Percentiles rank a stretch among this genome's conserved stretches.
These are phyloP conservation scores for Cebus imitator DNA, from an alignment of 2,113 vertebrate genomes.

Conservation along the genomic window DNA sequence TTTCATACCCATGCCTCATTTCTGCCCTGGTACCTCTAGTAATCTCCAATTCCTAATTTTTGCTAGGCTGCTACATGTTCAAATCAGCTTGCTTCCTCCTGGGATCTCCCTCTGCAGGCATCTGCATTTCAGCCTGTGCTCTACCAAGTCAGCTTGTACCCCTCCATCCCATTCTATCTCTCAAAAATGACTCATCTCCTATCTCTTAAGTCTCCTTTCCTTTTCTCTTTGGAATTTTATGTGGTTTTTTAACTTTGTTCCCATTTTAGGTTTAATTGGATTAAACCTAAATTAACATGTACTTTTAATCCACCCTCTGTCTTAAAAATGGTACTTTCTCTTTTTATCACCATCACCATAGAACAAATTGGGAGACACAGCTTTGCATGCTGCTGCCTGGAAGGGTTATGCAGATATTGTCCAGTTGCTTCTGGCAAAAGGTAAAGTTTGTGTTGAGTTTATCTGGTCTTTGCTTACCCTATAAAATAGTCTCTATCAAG, in stretches of 20 bases:
- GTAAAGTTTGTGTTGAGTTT: slow-evolving; percentile 80
- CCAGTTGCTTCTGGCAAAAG: slow-evolving; percentile 94
- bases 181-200: background rate
- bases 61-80: background rate
- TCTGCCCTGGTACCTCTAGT: fast-evolving
- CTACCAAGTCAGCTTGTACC: background rate
- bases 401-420: slow-evolving; percentile 98
- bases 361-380: slow-evolving; percentile 98
- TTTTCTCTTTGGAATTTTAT: background rate
- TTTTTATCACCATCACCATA: slow-evolving; percentile 80
- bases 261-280: background rate
- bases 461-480: background rate
- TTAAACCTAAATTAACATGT: background rate
- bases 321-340: slow-evolving; percentile 74
- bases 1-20: background rate
- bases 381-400: slow-evolving; percentile 97
- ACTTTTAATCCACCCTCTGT: background rate
- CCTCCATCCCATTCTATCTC: background rate
- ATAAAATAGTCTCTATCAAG: background rate
- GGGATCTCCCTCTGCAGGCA: background rate
- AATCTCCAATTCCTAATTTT: background rate
- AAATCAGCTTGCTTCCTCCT: background rate
- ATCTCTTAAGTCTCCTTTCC: background rate
- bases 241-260: background rate
- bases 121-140: background rate